Conservation (phyloP, 2,797 vertebrate genomes). For the Notolabrus celidotus region DNA sequence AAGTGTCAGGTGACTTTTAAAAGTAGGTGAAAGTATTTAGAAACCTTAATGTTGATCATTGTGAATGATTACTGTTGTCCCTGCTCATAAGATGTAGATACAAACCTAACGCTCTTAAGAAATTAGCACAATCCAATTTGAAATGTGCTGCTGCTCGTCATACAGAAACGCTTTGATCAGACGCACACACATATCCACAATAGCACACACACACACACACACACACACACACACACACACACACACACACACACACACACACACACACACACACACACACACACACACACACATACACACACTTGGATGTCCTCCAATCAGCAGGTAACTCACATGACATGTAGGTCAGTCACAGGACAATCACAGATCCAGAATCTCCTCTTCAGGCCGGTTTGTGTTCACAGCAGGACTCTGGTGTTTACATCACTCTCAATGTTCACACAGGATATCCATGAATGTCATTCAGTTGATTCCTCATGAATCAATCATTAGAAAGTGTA, state of each 20-base stretch:
- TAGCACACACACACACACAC: conserved; percentile 2
- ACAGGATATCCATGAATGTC: no score
- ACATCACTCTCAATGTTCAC: no score
- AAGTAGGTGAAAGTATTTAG: neutral
- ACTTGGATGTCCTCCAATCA: neutral
- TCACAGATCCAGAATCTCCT: neutral
- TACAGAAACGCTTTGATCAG: neutral
- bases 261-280: neutral
- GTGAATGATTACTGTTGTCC: conserved; percentile 12
- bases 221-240: conserved; percentile 5
- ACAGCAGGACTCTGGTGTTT: no score
- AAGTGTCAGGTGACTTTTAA: neutral
- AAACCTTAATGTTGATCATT: conserved; percentile 1
- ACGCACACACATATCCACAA: no score
- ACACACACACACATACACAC: conserved; percentile 18
- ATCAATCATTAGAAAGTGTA: no score
- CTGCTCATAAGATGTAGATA: conserved; percentile 17
- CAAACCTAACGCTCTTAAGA: conserved; percentile 55
- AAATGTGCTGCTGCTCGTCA: conserved; percentile 31
- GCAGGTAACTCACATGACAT: conserved; percentile 5
- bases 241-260: conserved; percentile 18
- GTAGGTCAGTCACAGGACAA: neutral
- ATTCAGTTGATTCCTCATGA: no score
- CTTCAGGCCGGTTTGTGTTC: no score
- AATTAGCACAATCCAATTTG: conserved; percentile 77